A percentile compares a stretch with the other conserved stretches of the same genome.
Evolutionary conservation across 2,888 invertebrate genomes (phyloP).

Genomic region (Agrotis puta): DNA sequence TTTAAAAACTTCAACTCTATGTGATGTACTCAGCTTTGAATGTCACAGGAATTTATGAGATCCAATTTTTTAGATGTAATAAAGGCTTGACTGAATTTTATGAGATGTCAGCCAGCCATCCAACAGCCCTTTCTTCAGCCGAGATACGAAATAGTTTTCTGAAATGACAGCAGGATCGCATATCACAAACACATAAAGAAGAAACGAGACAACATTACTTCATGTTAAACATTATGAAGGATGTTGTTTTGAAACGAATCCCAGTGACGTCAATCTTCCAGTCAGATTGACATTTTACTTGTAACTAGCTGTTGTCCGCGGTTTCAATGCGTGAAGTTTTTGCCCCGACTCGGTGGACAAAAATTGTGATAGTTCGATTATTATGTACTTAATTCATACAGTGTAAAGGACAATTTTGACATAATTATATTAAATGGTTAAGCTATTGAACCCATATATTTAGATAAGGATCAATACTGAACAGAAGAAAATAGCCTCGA

Average conservation of each 20-base stretch:
- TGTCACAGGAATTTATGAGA: slow-evolving; percentile 50
- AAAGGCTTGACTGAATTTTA: slow-evolving; percentile 45
- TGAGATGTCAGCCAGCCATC: slow-evolving; percentile 42
- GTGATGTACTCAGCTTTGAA: slow-evolving; percentile 8
- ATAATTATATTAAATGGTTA: too few species aligned
- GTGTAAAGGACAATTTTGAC: too few species aligned
- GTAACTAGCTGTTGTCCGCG: slow-evolving; percentile 8
- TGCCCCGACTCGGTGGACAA: too few species aligned
- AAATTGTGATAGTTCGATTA: not conserved
- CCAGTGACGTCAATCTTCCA: slow-evolving; percentile 46
- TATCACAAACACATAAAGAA: not conserved
- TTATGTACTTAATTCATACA: too few species aligned
- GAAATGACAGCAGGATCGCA: slow-evolving; percentile 62
- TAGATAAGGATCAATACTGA: too few species aligned
- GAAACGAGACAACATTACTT: slow-evolving; percentile 28
- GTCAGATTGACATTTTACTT: slow-evolving; percentile 58
- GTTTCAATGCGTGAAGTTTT: too few species aligned
- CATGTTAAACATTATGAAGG: slow-evolving; percentile 30
- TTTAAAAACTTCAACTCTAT: not conserved
- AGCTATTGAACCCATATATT: too few species aligned
- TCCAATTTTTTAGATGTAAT: slow-evolving; percentile 25
- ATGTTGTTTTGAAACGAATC: slow-evolving; percentile 21
- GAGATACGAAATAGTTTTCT: slow-evolving; percentile 24
- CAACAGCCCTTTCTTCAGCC: slow-evolving; percentile 51
- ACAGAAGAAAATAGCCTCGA: too few species aligned